A percentile compares a stretch with the other conserved stretches of the same genome.
Evolutionary conservation across 2,797 vertebrate species (phyloP).

Genomic region (Microtus obscurus): DNA sequence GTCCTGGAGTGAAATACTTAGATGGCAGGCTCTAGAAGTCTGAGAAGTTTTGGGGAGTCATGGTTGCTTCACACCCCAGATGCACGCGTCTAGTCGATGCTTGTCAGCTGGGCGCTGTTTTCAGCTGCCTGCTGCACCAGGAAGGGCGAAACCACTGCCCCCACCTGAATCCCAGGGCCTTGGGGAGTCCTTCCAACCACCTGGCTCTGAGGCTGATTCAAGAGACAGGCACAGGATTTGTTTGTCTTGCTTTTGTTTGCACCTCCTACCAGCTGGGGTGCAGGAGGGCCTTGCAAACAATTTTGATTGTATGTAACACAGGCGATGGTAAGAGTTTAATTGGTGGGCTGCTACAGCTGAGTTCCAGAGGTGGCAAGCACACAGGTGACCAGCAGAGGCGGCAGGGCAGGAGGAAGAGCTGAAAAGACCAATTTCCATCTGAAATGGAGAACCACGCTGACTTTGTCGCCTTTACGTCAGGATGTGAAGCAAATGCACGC

Average conservation of each 20-base stretch:
- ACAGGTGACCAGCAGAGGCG: not conserved
- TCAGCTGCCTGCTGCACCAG: not conserved
- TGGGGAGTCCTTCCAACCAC: slow-evolving; percentile 68
- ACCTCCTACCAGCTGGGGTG: slow-evolving; percentile 71
- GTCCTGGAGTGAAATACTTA: not conserved
- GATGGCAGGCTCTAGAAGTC: not conserved
- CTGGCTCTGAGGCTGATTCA: slow-evolving; percentile 69
- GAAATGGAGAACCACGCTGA: slow-evolving; percentile 12
- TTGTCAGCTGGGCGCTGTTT: not conserved
- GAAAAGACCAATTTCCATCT: not conserved
- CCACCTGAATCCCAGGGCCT: slow-evolving; percentile 62
- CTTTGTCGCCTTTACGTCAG: not conserved
- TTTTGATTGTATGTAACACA: slow-evolving; percentile 67
- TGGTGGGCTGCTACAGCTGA: not conserved
- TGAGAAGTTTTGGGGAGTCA: not conserved
- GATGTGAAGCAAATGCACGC: not conserved
- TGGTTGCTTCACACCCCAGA: not conserved
- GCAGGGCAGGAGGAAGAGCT: not conserved
- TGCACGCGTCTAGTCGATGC: not conserved
- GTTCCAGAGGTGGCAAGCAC: not conserved
- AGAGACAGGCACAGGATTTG: slow-evolving; percentile 63
- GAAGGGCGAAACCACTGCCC: slow-evolving; percentile 42
- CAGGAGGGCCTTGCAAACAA: slow-evolving; percentile 63
- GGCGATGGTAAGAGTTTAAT: slow-evolving; percentile 62
- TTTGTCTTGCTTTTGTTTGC: slow-evolving; percentile 77